These are phyloP conservation scores for Zaprionus camerounensis DNA, from an alignment of 1,140 invertebrate genomes.

Conservation along the genomic window DNA sequence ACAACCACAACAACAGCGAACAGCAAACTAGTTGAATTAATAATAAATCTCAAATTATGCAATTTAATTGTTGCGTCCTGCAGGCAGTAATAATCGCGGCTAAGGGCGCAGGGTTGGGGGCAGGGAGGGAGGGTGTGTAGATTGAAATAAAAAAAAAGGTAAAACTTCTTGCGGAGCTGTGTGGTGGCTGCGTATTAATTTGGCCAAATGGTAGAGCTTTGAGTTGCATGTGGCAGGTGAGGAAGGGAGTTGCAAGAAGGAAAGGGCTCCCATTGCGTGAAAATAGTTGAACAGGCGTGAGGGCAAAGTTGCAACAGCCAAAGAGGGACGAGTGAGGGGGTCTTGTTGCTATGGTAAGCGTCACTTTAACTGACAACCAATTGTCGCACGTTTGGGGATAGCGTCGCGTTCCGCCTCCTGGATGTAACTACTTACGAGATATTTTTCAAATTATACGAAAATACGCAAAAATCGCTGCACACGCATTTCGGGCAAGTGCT, in stretches of 20 bases:
- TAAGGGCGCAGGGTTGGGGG: not conserved
- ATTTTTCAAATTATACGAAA: constrained; percentile 50
- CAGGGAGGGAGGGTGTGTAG: too few relatives aligned
- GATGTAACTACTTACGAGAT: constrained; percentile 40
- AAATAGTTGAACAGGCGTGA: not conserved
- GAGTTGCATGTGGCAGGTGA: constrained; percentile 7
- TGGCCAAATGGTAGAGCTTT: constrained; percentile 49
- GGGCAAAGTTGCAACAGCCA: constrained; percentile 4
- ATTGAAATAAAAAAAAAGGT: constrained; percentile 21
- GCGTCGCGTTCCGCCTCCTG: constrained; percentile 10
- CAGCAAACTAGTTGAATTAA: constrained; percentile 53
- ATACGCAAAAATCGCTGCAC: constrained; percentile 43
- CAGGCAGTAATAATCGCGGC: constrained; percentile 24
- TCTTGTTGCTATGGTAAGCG: not conserved
- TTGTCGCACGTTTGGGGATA: constrained; percentile 24
- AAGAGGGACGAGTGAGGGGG: not conserved
- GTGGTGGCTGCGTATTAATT: constrained; percentile 53
- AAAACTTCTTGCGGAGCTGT: constrained; percentile 5
- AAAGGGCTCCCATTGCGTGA: constrained; percentile 1
- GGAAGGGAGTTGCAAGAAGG: not conserved
- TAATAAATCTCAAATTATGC: constrained; percentile 77
- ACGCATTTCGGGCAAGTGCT: not conserved
- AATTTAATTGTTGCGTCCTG: constrained; percentile 61
- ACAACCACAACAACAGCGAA: constrained; percentile 8
- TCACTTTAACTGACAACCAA: constrained; percentile 27